phyloP scores from a whole-genome alignment of 2,113 vertebrate species.

The Aegypius monachus region DNA sequence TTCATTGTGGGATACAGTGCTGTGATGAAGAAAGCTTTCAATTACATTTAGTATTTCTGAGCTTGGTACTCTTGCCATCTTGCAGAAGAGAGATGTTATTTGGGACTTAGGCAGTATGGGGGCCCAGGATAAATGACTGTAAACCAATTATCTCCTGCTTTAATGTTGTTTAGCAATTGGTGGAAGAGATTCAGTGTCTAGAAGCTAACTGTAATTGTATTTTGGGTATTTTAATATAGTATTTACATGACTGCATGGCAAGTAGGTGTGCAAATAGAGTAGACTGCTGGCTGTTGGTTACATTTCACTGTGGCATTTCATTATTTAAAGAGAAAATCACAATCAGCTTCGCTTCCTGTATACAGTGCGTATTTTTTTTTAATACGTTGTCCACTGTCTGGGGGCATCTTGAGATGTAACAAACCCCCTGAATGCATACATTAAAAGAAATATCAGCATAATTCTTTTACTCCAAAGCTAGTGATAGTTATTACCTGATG shows the following conservation, averaged over 20 bases:
- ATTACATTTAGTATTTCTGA: not conserved
- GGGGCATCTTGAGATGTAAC: not conserved
- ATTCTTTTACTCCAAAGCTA: not conserved
- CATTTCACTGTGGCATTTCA: not conserved
- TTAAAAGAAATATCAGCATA: not conserved
- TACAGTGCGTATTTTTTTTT: not conserved
- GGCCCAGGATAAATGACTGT: not conserved
- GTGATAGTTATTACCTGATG: not conserved
- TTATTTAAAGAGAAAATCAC: not conserved
- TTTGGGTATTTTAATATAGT: not conserved
- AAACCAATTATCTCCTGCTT: not conserved
- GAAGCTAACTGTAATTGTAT: not conserved
- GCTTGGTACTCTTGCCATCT: not conserved
- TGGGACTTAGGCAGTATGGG: not conserved
- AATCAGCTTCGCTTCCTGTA: not conserved
- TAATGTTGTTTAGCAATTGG: slow-evolving; percentile 5
- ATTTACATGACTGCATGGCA: not conserved
- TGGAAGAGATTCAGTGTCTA: not conserved
- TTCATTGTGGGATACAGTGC: not conserved
- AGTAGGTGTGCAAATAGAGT: not conserved
- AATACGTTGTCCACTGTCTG: not conserved
- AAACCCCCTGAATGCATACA: not conserved
- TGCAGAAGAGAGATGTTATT: not conserved
- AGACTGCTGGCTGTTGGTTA: not conserved
- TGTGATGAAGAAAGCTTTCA: slow-evolving; percentile 3